Conservation (phyloP, 1,140 invertebrate species). For the Solen grandis region DNA sequence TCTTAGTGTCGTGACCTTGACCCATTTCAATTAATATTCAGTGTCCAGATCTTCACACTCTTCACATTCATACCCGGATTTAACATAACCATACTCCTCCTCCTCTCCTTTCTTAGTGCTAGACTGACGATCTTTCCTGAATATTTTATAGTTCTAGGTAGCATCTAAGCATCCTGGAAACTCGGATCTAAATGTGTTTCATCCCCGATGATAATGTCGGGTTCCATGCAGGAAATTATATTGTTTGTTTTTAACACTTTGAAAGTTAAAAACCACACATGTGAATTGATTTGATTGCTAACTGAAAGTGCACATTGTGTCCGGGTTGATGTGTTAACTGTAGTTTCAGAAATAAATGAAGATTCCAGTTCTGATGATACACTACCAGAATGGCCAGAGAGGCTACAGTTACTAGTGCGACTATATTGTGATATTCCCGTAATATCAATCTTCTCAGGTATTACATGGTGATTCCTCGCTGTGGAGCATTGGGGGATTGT, state of each 20-base stretch:
- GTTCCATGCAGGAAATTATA: slow-evolving; percentile 10
- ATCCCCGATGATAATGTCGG: slow-evolving; percentile 22
- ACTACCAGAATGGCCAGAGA: too few species aligned
- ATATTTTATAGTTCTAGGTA: slow-evolving; percentile 30
- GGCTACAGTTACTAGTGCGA: too few species aligned
- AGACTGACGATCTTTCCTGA: slow-evolving; percentile 32
- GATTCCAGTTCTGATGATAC: too few species aligned
- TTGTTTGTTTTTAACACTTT: slow-evolving; percentile 35
- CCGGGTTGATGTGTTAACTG: too few species aligned
- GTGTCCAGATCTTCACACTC: slow-evolving; percentile 20
- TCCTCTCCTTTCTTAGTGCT: slow-evolving; percentile 1
- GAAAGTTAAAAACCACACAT: slow-evolving; percentile 30
- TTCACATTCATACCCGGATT: slow-evolving; percentile 4
- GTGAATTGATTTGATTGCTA: too few species aligned
- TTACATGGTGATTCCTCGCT: too few species aligned
- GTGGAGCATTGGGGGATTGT: too few species aligned
- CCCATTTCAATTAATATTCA: slow-evolving; percentile 39
- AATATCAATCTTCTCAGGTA: too few species aligned
- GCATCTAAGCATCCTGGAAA: slow-evolving; percentile 11
- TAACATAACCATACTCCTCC: slow-evolving; percentile 16
- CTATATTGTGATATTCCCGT: too few species aligned
- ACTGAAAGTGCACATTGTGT: too few species aligned
- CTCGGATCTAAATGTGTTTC: slow-evolving; percentile 9
- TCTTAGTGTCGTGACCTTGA: neutral
- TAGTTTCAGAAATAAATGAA: too few species aligned